A percentile compares a stretch with the other conserved stretches of the same genome.
phyloP scores from a whole-genome alignment of 1,140 invertebrate species.

The Laodelphax striatellus region DNA sequence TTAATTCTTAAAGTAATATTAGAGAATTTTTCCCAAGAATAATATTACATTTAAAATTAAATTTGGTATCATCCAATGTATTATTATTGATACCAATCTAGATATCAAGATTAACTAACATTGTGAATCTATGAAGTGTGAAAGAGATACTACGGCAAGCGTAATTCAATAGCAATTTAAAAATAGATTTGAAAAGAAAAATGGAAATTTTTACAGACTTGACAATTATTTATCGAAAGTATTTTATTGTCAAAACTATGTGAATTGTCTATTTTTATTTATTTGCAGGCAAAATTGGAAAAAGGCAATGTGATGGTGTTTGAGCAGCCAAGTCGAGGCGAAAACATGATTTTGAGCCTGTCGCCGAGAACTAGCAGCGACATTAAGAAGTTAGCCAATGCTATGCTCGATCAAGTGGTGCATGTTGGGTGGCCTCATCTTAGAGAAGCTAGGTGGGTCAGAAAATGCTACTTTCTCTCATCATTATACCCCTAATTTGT shows the following conservation, averaged over 20 bases:
- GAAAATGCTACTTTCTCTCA: neutral
- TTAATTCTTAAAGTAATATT: too few relatives aligned
- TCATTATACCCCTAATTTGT: neutral
- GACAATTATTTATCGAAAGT: neutral
- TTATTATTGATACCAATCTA: too few relatives aligned
- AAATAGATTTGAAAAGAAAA: neutral
- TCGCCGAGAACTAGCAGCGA: conserved; percentile 26
- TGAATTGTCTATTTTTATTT: neutral
- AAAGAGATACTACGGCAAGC: neutral
- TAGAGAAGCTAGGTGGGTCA: conserved; percentile 41
- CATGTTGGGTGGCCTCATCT: conserved; percentile 85
- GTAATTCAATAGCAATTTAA: neutral
- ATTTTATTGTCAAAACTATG: neutral
- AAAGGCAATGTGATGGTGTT: conserved; percentile 77
- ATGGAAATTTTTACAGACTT: too few relatives aligned
- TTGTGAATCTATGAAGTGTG: neutral
- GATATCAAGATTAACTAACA: too few relatives aligned
- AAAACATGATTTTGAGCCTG: conserved; percentile 70
- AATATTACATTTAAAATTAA: too few relatives aligned
- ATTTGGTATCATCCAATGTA: too few relatives aligned
- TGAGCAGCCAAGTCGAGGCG: conserved; percentile 61
- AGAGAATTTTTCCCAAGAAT: too few relatives aligned
- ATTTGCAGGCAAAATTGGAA: conserved; percentile 45
- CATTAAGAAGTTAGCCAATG: conserved; percentile 37
- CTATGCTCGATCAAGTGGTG: conserved; percentile 58